Evolutionary conservation across 2,113 vertebrate species (phyloP), one percentile per base, ranked within the genome.

Genomic region (Dipodomys ordii): DNA sequence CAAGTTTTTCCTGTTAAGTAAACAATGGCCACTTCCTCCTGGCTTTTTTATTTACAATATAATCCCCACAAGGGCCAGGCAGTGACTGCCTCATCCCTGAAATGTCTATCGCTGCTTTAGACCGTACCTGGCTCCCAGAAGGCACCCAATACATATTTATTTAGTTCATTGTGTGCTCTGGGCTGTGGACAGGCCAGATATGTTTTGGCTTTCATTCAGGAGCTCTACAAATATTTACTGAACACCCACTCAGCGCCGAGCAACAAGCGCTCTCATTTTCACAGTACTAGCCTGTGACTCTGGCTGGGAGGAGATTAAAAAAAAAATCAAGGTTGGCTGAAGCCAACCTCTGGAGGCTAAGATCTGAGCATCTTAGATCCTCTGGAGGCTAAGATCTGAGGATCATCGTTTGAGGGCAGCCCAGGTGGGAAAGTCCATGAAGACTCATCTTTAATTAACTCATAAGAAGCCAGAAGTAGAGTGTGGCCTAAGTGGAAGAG

Each of bases 1-100:
- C 71, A 57, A 7, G 77, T 95, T 97, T 97, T 95, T 95, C 81
- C 92, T 95, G 96, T 96, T 79, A 3, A 22, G 88, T 95, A 57
- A 87, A 84, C 87, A 87, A 78, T 72, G 53, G 93, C 49, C 82
- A 95, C 93, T 97, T 97, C 96, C 94, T 94, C 89, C 87, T 44
- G n/a, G 62, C 5, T 53, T 23, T 23, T 83, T 60, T 44, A 16
- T n/a, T 23, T 69, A 35, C 57, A 78, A 16, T n/a, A 68, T 32
- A 35, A 22, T 85, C 84, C 20, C 30, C 22, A 46, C 4, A 25
- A 68, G 32, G 44, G 28, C 46, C 71, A 39, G 71, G 85, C 73
- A 81, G 28, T 76, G 71, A 46, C n/a, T 10, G 77, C 23, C 65
- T 89, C 60, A 81, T 71, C 77, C 30, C 35, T 9, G n/a, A 57